phyloP scores from a whole-genome alignment of 2,888 invertebrate species.

The Andrena bucephala region DNA sequence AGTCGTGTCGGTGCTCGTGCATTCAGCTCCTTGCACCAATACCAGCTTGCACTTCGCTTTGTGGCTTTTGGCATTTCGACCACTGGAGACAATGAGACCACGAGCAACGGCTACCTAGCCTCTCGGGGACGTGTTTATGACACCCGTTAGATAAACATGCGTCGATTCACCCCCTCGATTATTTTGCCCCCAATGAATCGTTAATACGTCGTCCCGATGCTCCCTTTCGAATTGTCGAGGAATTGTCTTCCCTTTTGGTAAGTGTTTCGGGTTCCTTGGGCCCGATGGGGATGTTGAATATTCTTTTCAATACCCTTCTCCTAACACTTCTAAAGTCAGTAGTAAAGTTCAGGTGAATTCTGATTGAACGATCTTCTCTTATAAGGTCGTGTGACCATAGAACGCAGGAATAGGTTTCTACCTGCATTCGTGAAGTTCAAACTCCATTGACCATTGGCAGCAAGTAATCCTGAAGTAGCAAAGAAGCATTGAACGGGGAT shows the following conservation, averaged over 20 bases:
- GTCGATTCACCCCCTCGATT: constrained; percentile 68
- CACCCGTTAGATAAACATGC: constrained; percentile 81
- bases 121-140: constrained; percentile 81
- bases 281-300: not conserved
- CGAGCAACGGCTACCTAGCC: constrained; percentile 47
- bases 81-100: constrained; percentile 79
- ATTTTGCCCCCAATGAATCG: constrained; percentile 76
- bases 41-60: constrained; percentile 67
- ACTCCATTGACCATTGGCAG: not conserved
- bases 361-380: too few relatives aligned
- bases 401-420: not conserved
- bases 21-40: constrained; percentile 41
- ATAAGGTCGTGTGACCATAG: too few relatives aligned
- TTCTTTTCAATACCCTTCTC: too few relatives aligned
- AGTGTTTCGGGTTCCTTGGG: not conserved
- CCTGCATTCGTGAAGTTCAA: not conserved
- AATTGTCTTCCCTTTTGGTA: not conserved
- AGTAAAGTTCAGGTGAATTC: too few relatives aligned
- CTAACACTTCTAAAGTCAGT: too few relatives aligned
- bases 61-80: constrained; percentile 74
- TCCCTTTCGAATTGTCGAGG: not conserved
- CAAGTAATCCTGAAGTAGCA: not conserved
- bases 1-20: constrained; percentile 35
- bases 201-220: constrained; percentile 12
- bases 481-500: constrained; percentile 9